These are phyloP conservation scores for Cathartes aura DNA, from an alignment of 2,113 vertebrate species.

Conservation along the genomic window DNA sequence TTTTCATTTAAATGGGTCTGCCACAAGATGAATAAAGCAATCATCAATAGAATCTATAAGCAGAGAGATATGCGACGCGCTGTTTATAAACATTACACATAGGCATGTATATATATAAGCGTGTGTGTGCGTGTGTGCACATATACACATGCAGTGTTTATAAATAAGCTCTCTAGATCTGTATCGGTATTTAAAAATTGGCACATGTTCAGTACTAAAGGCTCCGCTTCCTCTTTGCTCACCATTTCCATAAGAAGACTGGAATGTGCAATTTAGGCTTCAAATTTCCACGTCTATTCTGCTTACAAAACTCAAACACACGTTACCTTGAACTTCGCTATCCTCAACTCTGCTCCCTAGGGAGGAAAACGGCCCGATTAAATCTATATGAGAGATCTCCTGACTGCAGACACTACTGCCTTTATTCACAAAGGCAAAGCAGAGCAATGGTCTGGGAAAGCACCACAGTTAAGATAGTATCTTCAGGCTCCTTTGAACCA, in stretches of 20 bases:
- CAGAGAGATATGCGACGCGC: not conserved
- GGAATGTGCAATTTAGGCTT: constrained; percentile 52
- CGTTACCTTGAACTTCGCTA: constrained; percentile 2
- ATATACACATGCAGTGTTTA: not conserved
- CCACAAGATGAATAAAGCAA: constrained; percentile 66
- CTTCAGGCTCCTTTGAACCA: constrained; percentile 59
- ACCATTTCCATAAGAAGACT: constrained; percentile 7
- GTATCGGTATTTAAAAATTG: not conserved
- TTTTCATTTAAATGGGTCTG: constrained; percentile 74
- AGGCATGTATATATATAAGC: not conserved
- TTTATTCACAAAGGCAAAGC: constrained; percentile 62
- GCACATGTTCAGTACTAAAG: not conserved
- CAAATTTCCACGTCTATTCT: constrained; percentile 53
- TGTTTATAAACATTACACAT: not conserved
- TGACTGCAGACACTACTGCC: constrained; percentile 54
- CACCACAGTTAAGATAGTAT: constrained; percentile 59
- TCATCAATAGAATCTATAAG: constrained; percentile 48
- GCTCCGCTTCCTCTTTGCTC: not conserved
- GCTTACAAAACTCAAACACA: constrained; percentile 55
- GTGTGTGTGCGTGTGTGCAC: not conserved
- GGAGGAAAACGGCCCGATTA: constrained; percentile 61
- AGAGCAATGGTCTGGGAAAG: constrained; percentile 56
- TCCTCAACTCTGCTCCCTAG: constrained; percentile 36
- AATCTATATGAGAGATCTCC: constrained; percentile 59
- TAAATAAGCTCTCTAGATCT: not conserved